phyloP scores from a whole-genome alignment of 2,113 vertebrate genomes.

The Oryzias woworae region DNA sequence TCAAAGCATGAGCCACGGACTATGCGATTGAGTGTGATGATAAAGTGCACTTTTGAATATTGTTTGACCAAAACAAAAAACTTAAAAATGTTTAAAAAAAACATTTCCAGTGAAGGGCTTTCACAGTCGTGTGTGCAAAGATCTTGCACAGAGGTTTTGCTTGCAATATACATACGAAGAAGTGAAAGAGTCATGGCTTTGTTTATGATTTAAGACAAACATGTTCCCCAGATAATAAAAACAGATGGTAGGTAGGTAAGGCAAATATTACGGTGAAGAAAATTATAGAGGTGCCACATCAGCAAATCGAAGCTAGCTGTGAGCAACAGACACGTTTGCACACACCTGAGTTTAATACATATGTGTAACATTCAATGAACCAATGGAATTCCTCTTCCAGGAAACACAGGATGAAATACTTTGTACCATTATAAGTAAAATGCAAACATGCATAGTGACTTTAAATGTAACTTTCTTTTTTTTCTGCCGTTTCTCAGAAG shows the following conservation, averaged over 20 bases:
- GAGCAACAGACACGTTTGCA: conserved; percentile 10
- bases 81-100: conserved; percentile 47
- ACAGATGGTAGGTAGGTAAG: conserved; percentile 89
- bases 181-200: conserved; percentile 71
- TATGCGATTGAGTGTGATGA: conserved; percentile 35
- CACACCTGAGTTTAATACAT: conserved; percentile 29
- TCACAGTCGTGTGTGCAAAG: conserved; percentile 29
- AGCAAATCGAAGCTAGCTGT: conserved; percentile 79
- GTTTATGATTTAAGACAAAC: conserved; percentile 98
- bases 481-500: conserved; percentile 20
- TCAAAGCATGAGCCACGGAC: conserved; percentile 57
- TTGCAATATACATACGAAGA: conserved; percentile 71
- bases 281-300: conserved; percentile 87
- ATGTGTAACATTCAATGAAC: conserved; percentile 18
- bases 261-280: conserved; percentile 87
- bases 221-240: conserved; percentile 95
- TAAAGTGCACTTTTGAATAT: conserved; percentile 80
- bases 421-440: conserved; percentile 8
- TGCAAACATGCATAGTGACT: conserved; percentile 29
- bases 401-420: conserved; percentile 15
- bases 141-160: conserved; percentile 4
- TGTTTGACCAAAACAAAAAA: conserved; percentile 34
- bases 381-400: background rate
- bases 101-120: conserved; percentile 39
- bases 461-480: conserved; percentile 28